phyloP scores from a whole-genome alignment of 35 echinoderm and acorn worm species.

The Apostichopus japonicus region DNA sequence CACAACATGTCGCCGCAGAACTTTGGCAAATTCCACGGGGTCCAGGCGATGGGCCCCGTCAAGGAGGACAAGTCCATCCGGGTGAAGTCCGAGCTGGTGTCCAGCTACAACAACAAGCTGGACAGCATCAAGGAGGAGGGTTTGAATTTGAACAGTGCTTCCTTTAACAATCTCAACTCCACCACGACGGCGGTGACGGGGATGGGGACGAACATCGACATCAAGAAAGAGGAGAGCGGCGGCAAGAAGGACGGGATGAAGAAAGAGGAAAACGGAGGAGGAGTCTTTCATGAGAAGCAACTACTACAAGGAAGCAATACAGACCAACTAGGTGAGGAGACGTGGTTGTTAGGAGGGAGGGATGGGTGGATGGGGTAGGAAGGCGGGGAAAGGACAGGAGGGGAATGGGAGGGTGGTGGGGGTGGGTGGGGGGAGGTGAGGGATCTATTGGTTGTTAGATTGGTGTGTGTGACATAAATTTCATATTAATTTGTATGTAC shows the following conservation, averaged over 20 bases:
- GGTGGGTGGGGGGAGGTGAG: not conserved
- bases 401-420: not conserved
- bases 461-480: not conserved
- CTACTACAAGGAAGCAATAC: conserved; percentile 43
- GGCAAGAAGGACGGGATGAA: not conserved
- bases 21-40: conserved; percentile 46
- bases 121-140: conserved; percentile 51
- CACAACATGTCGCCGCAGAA: conserved; percentile 46
- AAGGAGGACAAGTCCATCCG: conserved; percentile 55
- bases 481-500: no score
- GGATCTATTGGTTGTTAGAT: not conserved
- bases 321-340: conserved; percentile 34
- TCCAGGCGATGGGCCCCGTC: conserved; percentile 26
- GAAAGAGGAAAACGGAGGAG: conserved; percentile 57
- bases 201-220: not conserved
- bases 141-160: conserved; percentile 23
- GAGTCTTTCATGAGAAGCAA: conserved; percentile 53
- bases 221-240: conserved; percentile 38
- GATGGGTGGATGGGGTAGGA: not conserved
- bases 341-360: not conserved
- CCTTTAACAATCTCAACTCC: conserved; percentile 56
- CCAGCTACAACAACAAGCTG: conserved; percentile 44
- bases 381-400: not conserved
- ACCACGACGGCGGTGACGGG: no score
- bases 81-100: conserved; percentile 61